Percentiles rank a stretch among this genome's conserved stretches.
These are phyloP conservation scores for Oryctes rhinoceros DNA, from an alignment of 1,140 invertebrate genomes.

Conservation along the genomic window DNA sequence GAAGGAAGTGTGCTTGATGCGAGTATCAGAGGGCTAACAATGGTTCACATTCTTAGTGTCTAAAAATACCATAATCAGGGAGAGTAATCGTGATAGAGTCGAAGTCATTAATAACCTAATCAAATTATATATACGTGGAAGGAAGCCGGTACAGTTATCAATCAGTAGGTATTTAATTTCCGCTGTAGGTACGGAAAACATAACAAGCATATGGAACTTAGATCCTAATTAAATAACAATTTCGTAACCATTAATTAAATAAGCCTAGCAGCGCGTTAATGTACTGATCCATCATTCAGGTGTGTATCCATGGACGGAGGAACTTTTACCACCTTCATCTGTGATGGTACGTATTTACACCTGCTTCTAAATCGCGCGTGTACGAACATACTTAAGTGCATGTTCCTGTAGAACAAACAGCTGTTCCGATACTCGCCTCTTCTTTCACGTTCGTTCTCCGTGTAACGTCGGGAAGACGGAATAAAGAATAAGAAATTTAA, in stretches of 20 bases:
- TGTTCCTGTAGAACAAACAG: neutral
- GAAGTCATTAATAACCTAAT: too few species aligned
- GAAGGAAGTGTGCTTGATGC: neutral
- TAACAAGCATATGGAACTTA: neutral
- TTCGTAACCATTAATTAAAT: conserved; percentile 6
- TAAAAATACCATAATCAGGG: too few species aligned
- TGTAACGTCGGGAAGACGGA: too few species aligned
- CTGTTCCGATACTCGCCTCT: neutral
- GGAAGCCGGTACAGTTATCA: neutral
- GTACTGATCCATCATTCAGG: neutral
- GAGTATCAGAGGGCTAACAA: neutral
- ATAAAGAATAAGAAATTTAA: too few species aligned
- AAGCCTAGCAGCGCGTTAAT: conserved; percentile 9
- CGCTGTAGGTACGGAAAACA: neutral
- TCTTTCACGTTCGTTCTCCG: too few species aligned
- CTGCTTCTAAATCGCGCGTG: conserved; percentile 3
- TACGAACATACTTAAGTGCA: neutral
- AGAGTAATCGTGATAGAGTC: too few species aligned
- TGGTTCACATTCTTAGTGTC: too few species aligned
- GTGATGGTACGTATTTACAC: neutral
- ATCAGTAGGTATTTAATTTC: conserved; percentile 10
- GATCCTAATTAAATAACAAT: conserved; percentile 15
- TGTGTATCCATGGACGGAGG: neutral
- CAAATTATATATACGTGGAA: too few species aligned
- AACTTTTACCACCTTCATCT: conserved; percentile 2